Base-by-base conservation (phyloP, 2,113 vertebrate species). In the Nibea coibor region DNA sequence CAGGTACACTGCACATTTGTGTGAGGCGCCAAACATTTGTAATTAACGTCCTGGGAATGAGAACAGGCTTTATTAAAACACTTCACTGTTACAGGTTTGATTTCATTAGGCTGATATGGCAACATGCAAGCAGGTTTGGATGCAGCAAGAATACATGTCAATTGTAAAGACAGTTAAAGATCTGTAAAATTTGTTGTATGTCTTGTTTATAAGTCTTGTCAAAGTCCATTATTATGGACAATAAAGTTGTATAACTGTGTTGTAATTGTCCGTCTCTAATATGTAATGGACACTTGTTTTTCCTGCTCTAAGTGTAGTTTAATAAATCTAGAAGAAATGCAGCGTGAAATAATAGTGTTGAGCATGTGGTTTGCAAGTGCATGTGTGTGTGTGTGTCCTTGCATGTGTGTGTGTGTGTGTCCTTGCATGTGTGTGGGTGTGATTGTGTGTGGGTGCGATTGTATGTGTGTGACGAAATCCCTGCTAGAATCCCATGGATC, bases 401-500 rank as follows among this genome's bases (percentile, higher is more conserved):
- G n/a, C n/a, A n/a, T 67, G 31, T 62, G 62, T 64, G 35, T 47
- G 47, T 22, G 58, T 7, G 26, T 12, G 20, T 48, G 24, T 26
- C 24, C 6, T 19, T 50, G 16, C 24, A 26, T 62, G 62, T 64
- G 35, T 47, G 47, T 22, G 58, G 7, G 26, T 11, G 20, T 48
- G 20, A n/a, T n/a, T n/a, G 62, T 65, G 39, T 48, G 48, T 24
- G 59, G 9, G 56, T 64, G 71, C 12, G 50, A 8, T 3, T 68
- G 65, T 63, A 45, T 51, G 72, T 48, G 82, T 43, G 76, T 75
- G 86, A 79, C 6, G 42, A 84, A 93, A 90, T 91, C 89, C 81
- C 83, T 31, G 39, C 39, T 75, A 31, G 57, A 93, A 83, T 89
- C 87, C 89, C 69, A 15, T 22, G 87, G 93, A 93, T 94, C 90